These are phyloP conservation scores for Apodemus sylvaticus DNA, from an alignment of 2,113 vertebrate species.

Conservation along the genomic window DNA sequence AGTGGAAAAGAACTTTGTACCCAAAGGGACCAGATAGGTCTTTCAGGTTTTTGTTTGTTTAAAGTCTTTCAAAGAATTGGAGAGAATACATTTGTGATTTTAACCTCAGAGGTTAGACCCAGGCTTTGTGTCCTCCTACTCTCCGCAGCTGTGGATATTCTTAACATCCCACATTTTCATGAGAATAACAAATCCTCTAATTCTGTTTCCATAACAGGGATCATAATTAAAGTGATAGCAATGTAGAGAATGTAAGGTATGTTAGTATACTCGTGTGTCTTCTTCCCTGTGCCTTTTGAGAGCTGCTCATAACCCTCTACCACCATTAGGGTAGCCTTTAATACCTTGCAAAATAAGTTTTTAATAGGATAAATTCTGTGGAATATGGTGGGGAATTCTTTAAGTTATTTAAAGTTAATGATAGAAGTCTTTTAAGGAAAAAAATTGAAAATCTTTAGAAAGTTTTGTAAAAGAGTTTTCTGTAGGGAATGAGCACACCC, in stretches of 20 bases:
- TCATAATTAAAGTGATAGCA: neutral
- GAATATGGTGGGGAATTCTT: neutral
- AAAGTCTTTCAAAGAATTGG: neutral
- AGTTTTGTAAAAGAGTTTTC: neutral
- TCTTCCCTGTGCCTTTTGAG: neutral
- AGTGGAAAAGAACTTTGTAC: neutral
- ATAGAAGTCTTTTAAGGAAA: conserved; percentile 8
- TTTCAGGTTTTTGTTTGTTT: too few relatives aligned
- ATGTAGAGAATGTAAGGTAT: neutral
- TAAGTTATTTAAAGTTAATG: neutral
- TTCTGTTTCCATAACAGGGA: neutral
- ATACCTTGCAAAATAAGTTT: conserved; percentile 20
- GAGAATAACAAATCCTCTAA: neutral
- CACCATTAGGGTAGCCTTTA: neutral
- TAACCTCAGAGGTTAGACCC: neutral
- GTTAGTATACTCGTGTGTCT: neutral
- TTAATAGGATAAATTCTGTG: neutral
- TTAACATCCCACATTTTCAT: neutral
- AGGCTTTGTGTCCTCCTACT: neutral
- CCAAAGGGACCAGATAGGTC: neutral
- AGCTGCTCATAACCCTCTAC: too few relatives aligned
- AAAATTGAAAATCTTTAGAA: neutral
- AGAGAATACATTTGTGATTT: too few relatives aligned
- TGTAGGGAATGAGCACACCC: neutral
- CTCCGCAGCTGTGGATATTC: neutral